phyloP scores from a whole-genome alignment of 2,113 vertebrate species.

The Bos indicus region DNA sequence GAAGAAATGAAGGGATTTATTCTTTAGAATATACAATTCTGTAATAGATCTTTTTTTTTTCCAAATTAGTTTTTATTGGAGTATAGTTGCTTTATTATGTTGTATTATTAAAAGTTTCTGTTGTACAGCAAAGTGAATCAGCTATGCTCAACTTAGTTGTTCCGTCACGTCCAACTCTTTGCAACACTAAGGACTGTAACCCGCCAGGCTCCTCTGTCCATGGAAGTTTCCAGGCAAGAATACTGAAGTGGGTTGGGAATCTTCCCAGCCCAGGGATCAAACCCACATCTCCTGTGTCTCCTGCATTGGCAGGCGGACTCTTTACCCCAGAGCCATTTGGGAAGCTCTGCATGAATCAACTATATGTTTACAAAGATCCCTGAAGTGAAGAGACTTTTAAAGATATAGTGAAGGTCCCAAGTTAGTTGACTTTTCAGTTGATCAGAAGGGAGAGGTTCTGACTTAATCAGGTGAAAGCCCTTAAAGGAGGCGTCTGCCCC shows the following conservation, averaged over 20 bases:
- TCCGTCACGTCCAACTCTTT: rapidly evolving
- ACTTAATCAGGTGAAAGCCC: not conserved
- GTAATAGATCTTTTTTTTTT: not conserved
- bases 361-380: not conserved
- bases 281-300: not conserved
- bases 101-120: not conserved
- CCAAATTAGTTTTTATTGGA: not conserved
- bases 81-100: not conserved
- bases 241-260: not conserved
- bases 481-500: not conserved
- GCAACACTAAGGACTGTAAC: not conserved
- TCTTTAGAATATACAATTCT: not conserved
- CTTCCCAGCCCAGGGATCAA: not conserved
- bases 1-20: not conserved
- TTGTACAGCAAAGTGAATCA: not conserved
- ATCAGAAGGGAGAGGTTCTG: not conserved
- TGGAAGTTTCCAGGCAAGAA: not conserved
- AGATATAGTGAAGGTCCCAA: not conserved
- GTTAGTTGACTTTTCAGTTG: not conserved
- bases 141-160: not conserved
- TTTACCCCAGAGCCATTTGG: not conserved
- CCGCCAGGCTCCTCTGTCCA: not conserved
- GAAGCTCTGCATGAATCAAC: not conserved
- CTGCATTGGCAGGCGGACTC: not conserved
- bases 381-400: not conserved